Conservation (phyloP, 2,888 invertebrate genomes). For the Trachelus tabidus region DNA sequence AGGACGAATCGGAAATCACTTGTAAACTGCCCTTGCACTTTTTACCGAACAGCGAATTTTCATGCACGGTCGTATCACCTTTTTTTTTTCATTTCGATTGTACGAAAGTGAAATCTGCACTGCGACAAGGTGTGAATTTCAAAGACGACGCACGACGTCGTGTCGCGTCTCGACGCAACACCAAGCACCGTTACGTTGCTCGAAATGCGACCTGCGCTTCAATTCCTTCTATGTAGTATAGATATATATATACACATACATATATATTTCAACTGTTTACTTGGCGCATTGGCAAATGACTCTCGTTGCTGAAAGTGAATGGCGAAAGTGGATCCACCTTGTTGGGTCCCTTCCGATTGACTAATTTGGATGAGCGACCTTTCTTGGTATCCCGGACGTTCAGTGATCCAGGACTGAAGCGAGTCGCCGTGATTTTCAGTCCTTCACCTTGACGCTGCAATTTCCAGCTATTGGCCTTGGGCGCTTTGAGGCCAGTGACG, state of each 20-base stretch:
- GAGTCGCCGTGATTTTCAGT: not conserved
- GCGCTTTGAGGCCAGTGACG: not conserved
- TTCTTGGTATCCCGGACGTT: not conserved
- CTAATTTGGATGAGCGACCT: constrained; percentile 32
- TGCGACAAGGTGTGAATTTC: not conserved
- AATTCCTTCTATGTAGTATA: not conserved
- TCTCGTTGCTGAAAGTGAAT: constrained; percentile 19
- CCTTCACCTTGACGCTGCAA: not conserved
- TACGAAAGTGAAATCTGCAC: constrained; percentile 1
- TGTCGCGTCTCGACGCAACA: not conserved
- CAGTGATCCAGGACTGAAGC: not conserved
- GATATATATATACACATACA: not conserved
- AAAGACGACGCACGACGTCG: not conserved
- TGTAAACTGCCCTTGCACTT: not conserved
- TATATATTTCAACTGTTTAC: not conserved
- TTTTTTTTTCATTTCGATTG: not conserved
- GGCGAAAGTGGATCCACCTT: constrained; percentile 37
- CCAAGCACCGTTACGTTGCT: not conserved
- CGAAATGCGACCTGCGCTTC: not conserved
- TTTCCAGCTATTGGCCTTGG: not conserved
- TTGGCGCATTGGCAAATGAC: not conserved
- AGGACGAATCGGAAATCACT: not conserved
- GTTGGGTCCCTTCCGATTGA: constrained; percentile 39
- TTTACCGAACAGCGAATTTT: not conserved
- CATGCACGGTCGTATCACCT: not conserved